These are phyloP conservation scores for Diachasmimorpha longicaudata DNA, from an alignment of 1,140 invertebrate genomes.

Conservation along the genomic window DNA sequence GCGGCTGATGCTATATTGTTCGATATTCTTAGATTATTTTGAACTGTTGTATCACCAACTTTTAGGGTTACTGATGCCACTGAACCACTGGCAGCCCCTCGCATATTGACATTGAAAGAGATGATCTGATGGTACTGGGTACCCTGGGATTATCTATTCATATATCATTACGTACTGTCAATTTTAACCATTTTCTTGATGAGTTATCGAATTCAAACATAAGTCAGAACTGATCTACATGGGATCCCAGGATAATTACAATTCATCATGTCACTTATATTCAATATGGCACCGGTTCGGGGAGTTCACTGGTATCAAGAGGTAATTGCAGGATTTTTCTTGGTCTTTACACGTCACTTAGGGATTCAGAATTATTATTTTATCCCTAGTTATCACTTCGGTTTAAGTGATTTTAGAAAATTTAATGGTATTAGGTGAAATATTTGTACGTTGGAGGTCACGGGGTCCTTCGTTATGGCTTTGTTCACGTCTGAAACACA, in stretches of 20 bases:
- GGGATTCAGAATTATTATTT: too few species aligned
- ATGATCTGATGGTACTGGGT: slow-evolving; percentile 27
- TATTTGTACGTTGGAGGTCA: too few species aligned
- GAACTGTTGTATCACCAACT: slow-evolving; percentile 32
- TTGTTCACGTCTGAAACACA: too few species aligned
- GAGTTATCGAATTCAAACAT: too few species aligned
- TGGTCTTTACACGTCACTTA: too few species aligned
- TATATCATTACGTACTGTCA: neutral
- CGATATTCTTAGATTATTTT: slow-evolving; percentile 49
- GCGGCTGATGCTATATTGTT: slow-evolving; percentile 46
- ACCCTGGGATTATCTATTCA: slow-evolving; percentile 4
- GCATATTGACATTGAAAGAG: slow-evolving; percentile 31
- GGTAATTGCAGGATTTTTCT: neutral
- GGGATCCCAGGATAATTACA: neutral
- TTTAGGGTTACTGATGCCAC: slow-evolving; percentile 33
- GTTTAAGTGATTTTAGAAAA: too few species aligned
- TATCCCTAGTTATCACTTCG: too few species aligned
- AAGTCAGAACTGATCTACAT: too few species aligned
- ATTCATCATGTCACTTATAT: neutral
- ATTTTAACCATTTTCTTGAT: too few species aligned
- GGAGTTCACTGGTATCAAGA: too few species aligned
- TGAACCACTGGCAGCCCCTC: slow-evolving; percentile 34
- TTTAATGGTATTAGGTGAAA: too few species aligned
- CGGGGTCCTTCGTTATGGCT: too few species aligned
- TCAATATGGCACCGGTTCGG: slow-evolving; percentile 14